Base-by-base conservation (phyloP, 2,888 invertebrate species). In the Brachypterus glaber region DNA sequence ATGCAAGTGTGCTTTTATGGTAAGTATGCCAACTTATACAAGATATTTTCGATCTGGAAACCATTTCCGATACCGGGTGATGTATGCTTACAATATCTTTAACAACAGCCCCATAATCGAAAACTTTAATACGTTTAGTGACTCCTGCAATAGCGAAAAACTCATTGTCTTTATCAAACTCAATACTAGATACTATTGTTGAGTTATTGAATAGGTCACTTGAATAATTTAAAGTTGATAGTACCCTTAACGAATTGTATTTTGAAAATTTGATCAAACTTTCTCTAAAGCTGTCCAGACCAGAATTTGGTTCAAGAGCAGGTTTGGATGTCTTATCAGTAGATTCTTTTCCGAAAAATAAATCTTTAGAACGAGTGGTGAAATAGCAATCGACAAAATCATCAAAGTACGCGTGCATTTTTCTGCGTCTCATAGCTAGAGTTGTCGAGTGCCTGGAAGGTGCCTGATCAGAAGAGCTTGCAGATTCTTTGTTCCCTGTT, bases 141-240 rank as follows among this genome's bases (percentile, higher is more conserved):
- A 95, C 92, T 2, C 95, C 93, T 18, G 93, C 93, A 51, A 95
- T 91, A 0, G 93, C 93, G 67, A 95, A 92, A 64, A 83, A 86
- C 68, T 95, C 92, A 61, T 88, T 85, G 65, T 95, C 93, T 64
- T 91, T 88, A 62, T 95, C 93, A 68, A 95, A 95, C 66, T 93
- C 93, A 50, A 95, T 92, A 53, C 91, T 91, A 15, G 86, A 86
- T 3, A 87, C 87, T 47, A 88, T 87, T 3, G 84, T 87, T 3
- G 84, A 85, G 58, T 82, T 84, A 60, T 85, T 87, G 60, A 87
- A 85, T 35, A 89, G 77, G 63, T 93, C 93, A 55, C 81, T 83
- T 45, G 89, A 87, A 64, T 93, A 93, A 49, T 87, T 87, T 3
- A 95, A 69, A 3, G 90, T 89, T 3, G 92, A 89, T 4, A 93